Evolutionary conservation across 64 coral and sea anemone species (phyloP).

Genomic region (Orbicella faveolata): DNA sequence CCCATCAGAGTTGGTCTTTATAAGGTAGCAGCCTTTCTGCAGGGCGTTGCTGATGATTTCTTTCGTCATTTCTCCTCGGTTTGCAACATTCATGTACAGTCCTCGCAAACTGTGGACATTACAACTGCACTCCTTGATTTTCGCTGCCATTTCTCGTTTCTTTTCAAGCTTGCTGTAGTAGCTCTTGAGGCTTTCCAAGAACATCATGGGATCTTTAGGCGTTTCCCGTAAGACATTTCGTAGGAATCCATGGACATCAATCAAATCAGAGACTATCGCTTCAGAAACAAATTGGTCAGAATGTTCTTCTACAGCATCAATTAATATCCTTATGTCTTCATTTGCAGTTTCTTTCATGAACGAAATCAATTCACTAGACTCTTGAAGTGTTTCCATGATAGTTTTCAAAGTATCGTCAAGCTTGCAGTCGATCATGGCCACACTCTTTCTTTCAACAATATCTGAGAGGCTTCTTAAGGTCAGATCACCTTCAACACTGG

Average conservation of each 20-base stretch:
- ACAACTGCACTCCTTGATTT: slow-evolving; percentile 51
- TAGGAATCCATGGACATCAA: slow-evolving; percentile 71
- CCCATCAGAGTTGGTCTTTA: neutral
- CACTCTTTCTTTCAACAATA: neutral
- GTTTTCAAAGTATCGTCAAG: slow-evolving; percentile 10
- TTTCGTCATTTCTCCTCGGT: slow-evolving; percentile 67
- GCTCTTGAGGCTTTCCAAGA: neutral
- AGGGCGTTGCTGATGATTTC: slow-evolving; percentile 68
- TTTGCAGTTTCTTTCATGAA: slow-evolving; percentile 42
- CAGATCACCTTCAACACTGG: neutral
- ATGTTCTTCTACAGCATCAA: slow-evolving; percentile 78
- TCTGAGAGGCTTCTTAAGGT: neutral
- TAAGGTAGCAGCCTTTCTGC: slow-evolving; percentile 37
- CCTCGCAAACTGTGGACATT: slow-evolving; percentile 75
- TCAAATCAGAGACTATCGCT: slow-evolving; percentile 70
- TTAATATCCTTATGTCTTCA: slow-evolving; percentile 28
- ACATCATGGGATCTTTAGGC: slow-evolving; percentile 16
- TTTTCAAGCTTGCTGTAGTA: slow-evolving; percentile 21
- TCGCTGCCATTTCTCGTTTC: slow-evolving; percentile 48
- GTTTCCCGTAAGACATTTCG: slow-evolving; percentile 40
- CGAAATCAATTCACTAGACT: slow-evolving; percentile 26
- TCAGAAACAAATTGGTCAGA: slow-evolving; percentile 75
- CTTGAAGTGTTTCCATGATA: slow-evolving; percentile 13
- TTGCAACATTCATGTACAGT: slow-evolving; percentile 70
- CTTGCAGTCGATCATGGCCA: neutral